Conservation (phyloP, 2,113 vertebrate genomes). For the Perognathus longimembris region DNA sequence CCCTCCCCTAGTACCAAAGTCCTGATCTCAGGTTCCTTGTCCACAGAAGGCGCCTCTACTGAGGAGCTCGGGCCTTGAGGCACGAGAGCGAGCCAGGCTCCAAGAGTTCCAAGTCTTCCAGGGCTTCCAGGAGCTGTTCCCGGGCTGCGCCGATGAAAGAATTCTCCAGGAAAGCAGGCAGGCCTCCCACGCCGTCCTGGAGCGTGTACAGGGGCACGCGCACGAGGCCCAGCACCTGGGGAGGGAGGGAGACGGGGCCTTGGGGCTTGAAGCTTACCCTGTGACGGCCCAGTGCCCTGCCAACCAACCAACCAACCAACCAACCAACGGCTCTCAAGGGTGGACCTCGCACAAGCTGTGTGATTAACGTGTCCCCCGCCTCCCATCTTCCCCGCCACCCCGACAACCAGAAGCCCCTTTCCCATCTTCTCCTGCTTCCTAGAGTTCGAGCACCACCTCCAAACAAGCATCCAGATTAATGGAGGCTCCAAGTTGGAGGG, state of each 20-base stretch:
- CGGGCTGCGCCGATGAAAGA: conserved; percentile 90
- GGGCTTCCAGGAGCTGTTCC: conserved; percentile 88
- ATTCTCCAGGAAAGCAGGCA: conserved; percentile 91
- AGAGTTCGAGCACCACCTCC: neutral
- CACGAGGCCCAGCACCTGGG: conserved; percentile 92
- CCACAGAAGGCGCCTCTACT: neutral
- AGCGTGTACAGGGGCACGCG: conserved; percentile 91
- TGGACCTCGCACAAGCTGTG: too few relatives aligned
- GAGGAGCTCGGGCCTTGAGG: neutral
- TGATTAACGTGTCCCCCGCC: too few relatives aligned
- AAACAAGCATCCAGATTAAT: neutral
- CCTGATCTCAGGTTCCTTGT: neutral
- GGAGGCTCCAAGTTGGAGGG: neutral
- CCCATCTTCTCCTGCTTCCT: too few relatives aligned
- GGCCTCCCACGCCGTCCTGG: conserved; percentile 87
- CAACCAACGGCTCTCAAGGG: too few relatives aligned
- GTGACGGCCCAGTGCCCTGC: too few relatives aligned
- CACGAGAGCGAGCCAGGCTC: conserved; percentile 77
- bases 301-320: too few relatives aligned
- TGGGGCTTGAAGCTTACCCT: neutral
- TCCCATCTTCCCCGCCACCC: too few relatives aligned
- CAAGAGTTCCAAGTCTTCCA: conserved; percentile 85
- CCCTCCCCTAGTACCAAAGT: neutral
- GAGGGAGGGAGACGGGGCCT: neutral
- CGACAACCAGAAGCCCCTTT: too few relatives aligned